Conservation (phyloP, 2,113 vertebrate genomes). For the Neotragus pygmaeus region DNA sequence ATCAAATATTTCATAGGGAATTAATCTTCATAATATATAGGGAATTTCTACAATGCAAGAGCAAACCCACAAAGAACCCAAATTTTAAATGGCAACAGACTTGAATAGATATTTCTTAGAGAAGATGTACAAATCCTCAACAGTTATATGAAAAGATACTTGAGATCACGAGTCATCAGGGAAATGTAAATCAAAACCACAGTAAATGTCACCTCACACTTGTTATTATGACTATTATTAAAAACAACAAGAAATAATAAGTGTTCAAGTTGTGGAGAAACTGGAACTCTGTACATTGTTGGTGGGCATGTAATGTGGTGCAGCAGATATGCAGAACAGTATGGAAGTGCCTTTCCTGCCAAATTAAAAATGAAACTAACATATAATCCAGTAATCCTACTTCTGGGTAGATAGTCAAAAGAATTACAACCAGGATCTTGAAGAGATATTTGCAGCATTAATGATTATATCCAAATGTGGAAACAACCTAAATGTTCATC, state of each 20-base stretch:
- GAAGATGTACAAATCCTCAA: background rate
- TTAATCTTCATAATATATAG: background rate
- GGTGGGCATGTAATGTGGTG: background rate
- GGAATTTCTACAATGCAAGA: background rate
- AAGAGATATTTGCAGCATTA: background rate
- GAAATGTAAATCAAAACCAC: background rate
- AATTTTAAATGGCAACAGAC: background rate
- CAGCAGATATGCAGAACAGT: background rate
- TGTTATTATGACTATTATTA: background rate
- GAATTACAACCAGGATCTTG: background rate
- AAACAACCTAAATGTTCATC: background rate
- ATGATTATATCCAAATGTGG: background rate
- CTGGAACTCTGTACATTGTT: background rate
- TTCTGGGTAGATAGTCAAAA: background rate
- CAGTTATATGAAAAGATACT: background rate
- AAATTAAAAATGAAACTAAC: background rate
- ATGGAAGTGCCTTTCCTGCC: background rate
- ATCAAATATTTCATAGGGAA: background rate
- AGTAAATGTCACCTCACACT: background rate
- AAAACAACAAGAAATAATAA: background rate
- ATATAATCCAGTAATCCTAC: background rate
- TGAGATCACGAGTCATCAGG: background rate
- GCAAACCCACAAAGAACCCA: background rate
- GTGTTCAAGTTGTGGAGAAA: background rate
- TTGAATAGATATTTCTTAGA: background rate